Evolutionary conservation across 2,113 vertebrate species (phyloP).

Genomic region (Paratilapia polleni): DNA sequence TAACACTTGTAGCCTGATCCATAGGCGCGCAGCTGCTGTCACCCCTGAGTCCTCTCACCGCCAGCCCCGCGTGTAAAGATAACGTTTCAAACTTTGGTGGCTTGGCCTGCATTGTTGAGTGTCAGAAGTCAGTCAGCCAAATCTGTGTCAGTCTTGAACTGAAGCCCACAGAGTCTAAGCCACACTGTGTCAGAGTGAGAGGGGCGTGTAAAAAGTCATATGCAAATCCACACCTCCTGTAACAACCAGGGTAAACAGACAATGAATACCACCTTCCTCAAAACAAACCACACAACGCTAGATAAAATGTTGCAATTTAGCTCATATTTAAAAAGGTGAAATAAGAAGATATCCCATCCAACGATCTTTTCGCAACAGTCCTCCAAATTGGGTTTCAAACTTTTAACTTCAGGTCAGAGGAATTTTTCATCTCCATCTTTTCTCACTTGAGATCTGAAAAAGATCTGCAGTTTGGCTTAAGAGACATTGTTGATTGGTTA

Average conservation of each 20-base stretch:
- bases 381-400: not conserved
- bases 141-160: conserved; percentile 28
- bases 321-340: not conserved
- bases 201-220: conserved; percentile 48
- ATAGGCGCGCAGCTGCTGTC: conserved; percentile 57
- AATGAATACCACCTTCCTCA: conserved; percentile 14
- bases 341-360: not conserved
- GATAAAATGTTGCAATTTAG: not conserved
- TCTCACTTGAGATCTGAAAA: not conserved
- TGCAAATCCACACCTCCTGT: conserved; percentile 26
- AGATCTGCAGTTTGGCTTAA: not conserved
- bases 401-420: not conserved
- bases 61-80: conserved; percentile 44
- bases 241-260: not conserved
- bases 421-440: not conserved
- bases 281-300: not conserved
- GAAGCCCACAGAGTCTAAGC: conserved; percentile 41
- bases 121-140: conserved; percentile 16
- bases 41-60: conserved; percentile 41
- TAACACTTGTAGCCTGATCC: conserved; percentile 64
- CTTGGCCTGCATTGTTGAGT: conserved; percentile 40
- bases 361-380: not conserved
- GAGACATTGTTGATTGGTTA: not conserved
- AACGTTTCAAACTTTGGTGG: conserved; percentile 27
- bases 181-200: conserved; percentile 25